Conservation (phyloP, 2,888 invertebrate species). For the Xestoiulus laeticollis region DNA sequence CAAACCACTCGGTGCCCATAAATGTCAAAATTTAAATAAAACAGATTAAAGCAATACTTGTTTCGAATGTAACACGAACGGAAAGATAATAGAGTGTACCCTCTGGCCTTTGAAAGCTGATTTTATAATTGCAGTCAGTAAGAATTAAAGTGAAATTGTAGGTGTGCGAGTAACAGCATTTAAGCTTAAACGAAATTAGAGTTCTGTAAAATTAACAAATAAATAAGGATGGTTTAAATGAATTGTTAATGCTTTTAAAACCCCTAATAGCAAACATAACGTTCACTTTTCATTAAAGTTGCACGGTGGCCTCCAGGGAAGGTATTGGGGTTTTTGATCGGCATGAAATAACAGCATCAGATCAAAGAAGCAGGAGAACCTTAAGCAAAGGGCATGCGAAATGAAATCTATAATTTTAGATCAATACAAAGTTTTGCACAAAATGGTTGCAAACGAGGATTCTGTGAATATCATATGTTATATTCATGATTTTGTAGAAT, state of each 20-base stretch:
- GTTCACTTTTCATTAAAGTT: neutral
- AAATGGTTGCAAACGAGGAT: too few species aligned
- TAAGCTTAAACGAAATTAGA: neutral
- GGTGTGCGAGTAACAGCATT: neutral
- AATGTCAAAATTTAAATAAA: conserved; percentile 53
- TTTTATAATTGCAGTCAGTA: too few species aligned
- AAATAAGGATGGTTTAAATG: neutral
- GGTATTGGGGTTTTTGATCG: neutral
- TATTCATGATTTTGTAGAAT: too few species aligned
- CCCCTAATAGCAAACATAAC: neutral
- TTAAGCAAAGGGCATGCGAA: neutral
- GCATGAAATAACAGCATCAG: neutral
- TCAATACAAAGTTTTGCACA: neutral
- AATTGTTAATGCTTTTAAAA: neutral
- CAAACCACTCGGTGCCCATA: too few species aligned
- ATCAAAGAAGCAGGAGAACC: neutral
- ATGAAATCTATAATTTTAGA: neutral
- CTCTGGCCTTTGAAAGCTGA: too few species aligned
- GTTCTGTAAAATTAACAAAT: neutral
- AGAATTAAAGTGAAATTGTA: too few species aligned
- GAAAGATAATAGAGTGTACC: too few species aligned
- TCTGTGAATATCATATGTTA: too few species aligned
- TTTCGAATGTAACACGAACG: neutral
- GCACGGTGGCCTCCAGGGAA: neutral
- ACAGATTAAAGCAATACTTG: neutral